Conservation (phyloP, 2,113 vertebrate genomes). For the Plecturocebus donacophilus region DNA sequence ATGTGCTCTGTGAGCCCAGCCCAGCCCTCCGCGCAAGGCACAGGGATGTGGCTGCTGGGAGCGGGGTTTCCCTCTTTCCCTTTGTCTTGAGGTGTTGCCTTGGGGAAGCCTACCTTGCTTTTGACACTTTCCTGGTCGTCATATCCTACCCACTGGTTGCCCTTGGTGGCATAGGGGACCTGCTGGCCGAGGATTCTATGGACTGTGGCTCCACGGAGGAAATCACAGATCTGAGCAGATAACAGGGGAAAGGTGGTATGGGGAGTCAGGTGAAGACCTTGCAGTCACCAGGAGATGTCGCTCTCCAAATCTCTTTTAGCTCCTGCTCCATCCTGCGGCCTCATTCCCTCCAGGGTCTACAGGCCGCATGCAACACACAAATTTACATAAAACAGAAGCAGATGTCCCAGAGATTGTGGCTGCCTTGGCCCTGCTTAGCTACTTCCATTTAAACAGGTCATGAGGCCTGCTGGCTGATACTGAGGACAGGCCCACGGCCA, state of each 20-base stretch:
- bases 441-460: background rate
- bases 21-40: no score
- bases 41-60: background rate
- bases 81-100: background rate
- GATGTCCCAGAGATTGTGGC: background rate
- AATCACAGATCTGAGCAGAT: constrained; percentile 84
- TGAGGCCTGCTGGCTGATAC: background rate
- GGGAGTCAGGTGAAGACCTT: background rate
- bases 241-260: background rate
- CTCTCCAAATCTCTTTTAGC: background rate
- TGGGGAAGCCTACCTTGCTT: constrained; percentile 84
- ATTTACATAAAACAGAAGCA: background rate
- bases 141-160: constrained; percentile 89
- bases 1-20: background rate
- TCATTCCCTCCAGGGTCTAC: background rate
- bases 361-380: background rate
- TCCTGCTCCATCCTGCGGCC: background rate
- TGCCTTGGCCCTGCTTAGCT: background rate
- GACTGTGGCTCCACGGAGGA: constrained; percentile 71
- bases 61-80: background rate
- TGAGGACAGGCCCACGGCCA: background rate
- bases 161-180: constrained; percentile 89
- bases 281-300: background rate
- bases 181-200: constrained; percentile 85
- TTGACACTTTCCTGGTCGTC: constrained; percentile 86